Evolutionary conservation across 2,797 vertebrate genomes (phyloP).

Genomic region (Potorous gilbertii): DNA sequence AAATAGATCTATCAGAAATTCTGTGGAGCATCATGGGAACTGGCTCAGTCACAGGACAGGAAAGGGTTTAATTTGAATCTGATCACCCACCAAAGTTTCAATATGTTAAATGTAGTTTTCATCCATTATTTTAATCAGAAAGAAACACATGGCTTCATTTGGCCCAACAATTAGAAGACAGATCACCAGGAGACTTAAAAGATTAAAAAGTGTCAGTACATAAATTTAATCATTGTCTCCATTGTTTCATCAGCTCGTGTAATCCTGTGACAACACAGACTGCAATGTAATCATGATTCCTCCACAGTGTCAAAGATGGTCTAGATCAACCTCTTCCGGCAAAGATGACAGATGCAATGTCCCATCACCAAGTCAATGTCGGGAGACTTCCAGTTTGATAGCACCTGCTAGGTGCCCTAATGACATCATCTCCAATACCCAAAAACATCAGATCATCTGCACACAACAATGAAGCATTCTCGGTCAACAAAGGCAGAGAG

Average conservation of each 20-base stretch:
- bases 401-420: background rate
- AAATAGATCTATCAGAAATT: conserved; percentile 36
- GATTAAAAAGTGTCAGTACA: conserved; percentile 46
- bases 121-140: conserved; percentile 55
- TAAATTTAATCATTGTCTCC: conserved; percentile 36
- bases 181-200: conserved; percentile 59
- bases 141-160: conserved; percentile 63
- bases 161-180: conserved; percentile 57
- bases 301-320: background rate
- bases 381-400: background rate
- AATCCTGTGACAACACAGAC: background rate
- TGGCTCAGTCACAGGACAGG: background rate
- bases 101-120: conserved; percentile 45
- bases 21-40: background rate
- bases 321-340: background rate
- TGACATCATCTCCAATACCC: background rate
- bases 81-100: conserved; percentile 39
- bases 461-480: background rate
- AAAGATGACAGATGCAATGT: background rate
- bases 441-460: background rate
- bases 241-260: background rate
- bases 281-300: background rate
- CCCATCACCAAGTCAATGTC: background rate
- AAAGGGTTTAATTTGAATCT: conserved; percentile 24
- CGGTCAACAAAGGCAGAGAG: background rate